These are phyloP conservation scores for Podiceps cristatus DNA, from an alignment of 2,113 vertebrate genomes.

Conservation along the genomic window DNA sequence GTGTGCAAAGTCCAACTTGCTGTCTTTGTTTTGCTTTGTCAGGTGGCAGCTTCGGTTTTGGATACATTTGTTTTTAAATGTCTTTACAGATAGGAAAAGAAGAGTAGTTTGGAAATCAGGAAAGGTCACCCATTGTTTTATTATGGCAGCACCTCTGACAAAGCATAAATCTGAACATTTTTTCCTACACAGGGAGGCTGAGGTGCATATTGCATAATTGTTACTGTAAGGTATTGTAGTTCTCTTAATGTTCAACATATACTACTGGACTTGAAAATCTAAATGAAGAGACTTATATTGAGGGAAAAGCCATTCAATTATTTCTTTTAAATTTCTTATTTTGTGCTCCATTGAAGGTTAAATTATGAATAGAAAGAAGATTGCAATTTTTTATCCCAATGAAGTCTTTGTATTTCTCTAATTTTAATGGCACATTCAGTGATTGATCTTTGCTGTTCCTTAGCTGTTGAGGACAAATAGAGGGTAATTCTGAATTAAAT, in stretches of 20 bases:
- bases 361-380: background rate
- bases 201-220: background rate
- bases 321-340: background rate
- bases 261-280: background rate
- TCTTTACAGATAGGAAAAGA: background rate
- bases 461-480: background rate
- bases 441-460: constrained; percentile 13
- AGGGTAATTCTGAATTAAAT: background rate
- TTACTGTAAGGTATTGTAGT: background rate
- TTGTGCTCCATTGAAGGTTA: background rate
- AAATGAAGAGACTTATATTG: background rate
- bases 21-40: background rate
- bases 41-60: background rate
- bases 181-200: background rate
- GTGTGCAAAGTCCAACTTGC: background rate
- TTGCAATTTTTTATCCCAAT: background rate
- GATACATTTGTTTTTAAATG: background rate
- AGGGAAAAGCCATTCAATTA: background rate
- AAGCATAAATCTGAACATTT: background rate
- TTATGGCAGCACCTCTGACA: background rate
- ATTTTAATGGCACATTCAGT: background rate
- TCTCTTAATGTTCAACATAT: background rate
- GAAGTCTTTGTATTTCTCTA: background rate
- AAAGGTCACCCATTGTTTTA: background rate
- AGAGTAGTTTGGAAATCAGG: background rate